These are phyloP conservation scores for Clinocottus analis DNA, from an alignment of 2,113 vertebrate species.

Conservation along the genomic window DNA sequence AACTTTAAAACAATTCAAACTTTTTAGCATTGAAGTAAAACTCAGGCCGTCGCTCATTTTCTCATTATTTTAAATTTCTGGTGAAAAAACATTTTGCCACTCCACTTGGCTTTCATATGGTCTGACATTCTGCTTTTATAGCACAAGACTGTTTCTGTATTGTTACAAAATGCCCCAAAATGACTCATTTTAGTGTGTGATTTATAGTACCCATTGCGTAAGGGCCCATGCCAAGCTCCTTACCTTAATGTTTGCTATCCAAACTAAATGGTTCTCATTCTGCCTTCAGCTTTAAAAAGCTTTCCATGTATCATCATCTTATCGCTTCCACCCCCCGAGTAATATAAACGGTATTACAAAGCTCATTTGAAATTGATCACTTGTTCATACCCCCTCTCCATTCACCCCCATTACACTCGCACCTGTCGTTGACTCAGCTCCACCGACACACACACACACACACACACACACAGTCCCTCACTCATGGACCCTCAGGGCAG, in stretches of 20 bases:
- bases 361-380: conserved; percentile 74
- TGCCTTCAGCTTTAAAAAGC: conserved; percentile 23
- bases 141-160: not conserved
- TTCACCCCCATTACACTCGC: conserved; percentile 53
- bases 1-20: too few relatives aligned
- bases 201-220: not conserved
- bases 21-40: not conserved
- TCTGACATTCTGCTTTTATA: not conserved
- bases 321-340: conserved; percentile 38
- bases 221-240: not conserved
- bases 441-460: conserved; percentile 8
- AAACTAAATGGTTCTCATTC: conserved; percentile 2
- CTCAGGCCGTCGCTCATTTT: not conserved
- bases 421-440: conserved; percentile 78
- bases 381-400: conserved; percentile 49
- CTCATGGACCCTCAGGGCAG: conserved; percentile 52
- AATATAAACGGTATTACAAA: conserved; percentile 65
- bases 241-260: not conserved
- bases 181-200: fast-evolving
- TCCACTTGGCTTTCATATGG: not conserved
- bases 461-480: conserved; percentile 20
- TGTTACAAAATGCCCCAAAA: not conserved
- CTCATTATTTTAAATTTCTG: not conserved
- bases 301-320: conserved; percentile 41
- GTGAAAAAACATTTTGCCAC: not conserved